Base-by-base conservation (phyloP, 1,140 invertebrate species). In the Drusus annulatus region DNA sequence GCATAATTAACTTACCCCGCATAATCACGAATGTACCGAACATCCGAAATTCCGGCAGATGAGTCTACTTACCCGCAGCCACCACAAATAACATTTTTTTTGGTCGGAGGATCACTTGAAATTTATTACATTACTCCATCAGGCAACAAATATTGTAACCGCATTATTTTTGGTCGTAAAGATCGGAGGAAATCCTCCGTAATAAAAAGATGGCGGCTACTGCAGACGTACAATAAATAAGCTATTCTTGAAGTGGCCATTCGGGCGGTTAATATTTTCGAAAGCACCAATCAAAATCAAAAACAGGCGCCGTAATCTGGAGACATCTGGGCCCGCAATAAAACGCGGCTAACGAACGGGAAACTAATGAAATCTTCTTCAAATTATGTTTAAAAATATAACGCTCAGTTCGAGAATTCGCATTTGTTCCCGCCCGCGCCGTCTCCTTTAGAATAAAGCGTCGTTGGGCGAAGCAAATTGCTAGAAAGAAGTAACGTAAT, bases 261-360 rank as follows among this genome's bases (percentile, higher is more conserved):
- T 65, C 62, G 62, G 17, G 65, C 65, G 68, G 68, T 71, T 71
- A 52, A 71, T 71, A 71, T 71, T 71, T 71, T 71, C 25, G 45
- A 71, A 52, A 71, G 19, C 19, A 71, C 45, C 68, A 23, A 71
- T 71, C 68, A 71, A 71, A 71, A 71, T 71, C 68, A 50, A 52
- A 71, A 71, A 71, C 68, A 71, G 45, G 51, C 36, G 68, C 68
- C 36, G 50, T 60, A 58, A 60, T 58, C 31, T 10, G 25, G 73
- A 52, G 73, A 75, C 73, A 75, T 75, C 73, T 75, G 73, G 23
- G 52, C 50, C 56, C 73, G 52, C 56, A 58, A 45, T 74, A 58
- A 75, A 75, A 23, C 73, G 8, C 31, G 6, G 25, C 54, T 58
- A 75, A 75, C 56, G 52, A 60, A 75, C 73, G 45, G 15, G 17